Evolutionary conservation across 2,113 vertebrate species (phyloP).

Genomic region (Delphinapterus leucas): DNA sequence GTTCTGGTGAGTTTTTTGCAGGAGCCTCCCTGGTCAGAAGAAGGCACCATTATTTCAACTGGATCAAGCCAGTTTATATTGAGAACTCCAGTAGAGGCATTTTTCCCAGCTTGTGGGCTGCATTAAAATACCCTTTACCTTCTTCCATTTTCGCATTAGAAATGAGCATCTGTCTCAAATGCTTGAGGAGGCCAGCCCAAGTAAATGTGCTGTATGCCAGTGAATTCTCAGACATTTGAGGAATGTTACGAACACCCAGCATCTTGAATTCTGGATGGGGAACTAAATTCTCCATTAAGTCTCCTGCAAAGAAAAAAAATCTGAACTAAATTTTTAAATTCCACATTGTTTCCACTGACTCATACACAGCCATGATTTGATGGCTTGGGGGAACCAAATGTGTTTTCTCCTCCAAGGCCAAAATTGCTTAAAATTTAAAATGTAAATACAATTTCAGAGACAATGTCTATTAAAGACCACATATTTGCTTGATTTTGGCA

Average conservation of each 20-base stretch:
- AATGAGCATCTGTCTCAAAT: slow-evolving; percentile 96
- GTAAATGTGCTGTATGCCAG: slow-evolving; percentile 91
- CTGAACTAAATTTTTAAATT: slow-evolving; percentile 1
- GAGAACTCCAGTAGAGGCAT: slow-evolving; percentile 10
- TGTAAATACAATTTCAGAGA: slow-evolving; percentile 38
- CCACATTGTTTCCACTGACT: background rate
- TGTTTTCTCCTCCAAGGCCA: background rate
- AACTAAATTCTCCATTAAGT: slow-evolving; percentile 88
- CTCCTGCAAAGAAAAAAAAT: slow-evolving; percentile 83
- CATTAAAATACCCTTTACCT: slow-evolving; percentile 83
- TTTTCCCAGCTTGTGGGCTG: slow-evolving; percentile 39
- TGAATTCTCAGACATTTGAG: slow-evolving; percentile 91
- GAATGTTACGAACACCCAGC: slow-evolving; percentile 90
- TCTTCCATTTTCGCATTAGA: slow-evolving; percentile 95
- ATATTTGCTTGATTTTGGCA: background rate
- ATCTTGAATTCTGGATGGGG: slow-evolving; percentile 96
- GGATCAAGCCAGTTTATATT: background rate
- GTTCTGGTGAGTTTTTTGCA: background rate
- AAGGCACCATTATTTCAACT: slow-evolving; percentile 26
- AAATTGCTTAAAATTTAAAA: slow-evolving; percentile 37
- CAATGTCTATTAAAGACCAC: background rate
- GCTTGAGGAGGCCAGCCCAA: slow-evolving; percentile 93
- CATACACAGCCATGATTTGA: background rate
- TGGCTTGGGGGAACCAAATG: background rate
- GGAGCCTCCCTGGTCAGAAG: background rate